phyloP scores from a whole-genome alignment of 2,888 invertebrate species.

The Dastarcus helophoroides region DNA sequence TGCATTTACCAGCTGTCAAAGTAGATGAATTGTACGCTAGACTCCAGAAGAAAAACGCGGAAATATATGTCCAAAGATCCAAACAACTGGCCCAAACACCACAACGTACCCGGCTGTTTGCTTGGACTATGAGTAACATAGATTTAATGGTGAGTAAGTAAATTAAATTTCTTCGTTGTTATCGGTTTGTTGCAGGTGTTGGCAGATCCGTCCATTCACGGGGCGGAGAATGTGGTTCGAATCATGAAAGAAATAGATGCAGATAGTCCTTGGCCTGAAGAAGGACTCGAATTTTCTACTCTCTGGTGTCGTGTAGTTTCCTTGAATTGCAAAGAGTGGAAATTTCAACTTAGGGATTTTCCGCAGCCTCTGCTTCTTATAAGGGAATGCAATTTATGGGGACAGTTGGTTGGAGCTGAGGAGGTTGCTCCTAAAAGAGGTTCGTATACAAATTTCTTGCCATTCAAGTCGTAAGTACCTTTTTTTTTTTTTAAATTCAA shows the following conservation, averaged over 20 bases:
- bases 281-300: conserved; percentile 77
- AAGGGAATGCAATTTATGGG: conserved; percentile 76
- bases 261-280: conserved; percentile 87
- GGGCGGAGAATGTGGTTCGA: conserved; percentile 59
- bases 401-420: conserved; percentile 83
- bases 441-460: conserved; percentile 16
- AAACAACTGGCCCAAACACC: conserved; percentile 53
- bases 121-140: conserved; percentile 70
- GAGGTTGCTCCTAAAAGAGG: conserved; percentile 53
- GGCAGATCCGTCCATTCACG: conserved; percentile 81
- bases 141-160: conserved; percentile 39
- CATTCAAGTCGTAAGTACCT: too few relatives aligned
- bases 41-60: conserved; percentile 80
- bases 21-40: conserved; percentile 83
- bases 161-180: conserved; percentile 1
- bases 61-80: conserved; percentile 89
- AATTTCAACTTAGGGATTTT: conserved; percentile 84
- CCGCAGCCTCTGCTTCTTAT: conserved; percentile 86
- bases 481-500: too few relatives aligned
- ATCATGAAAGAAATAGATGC: conserved; percentile 73
- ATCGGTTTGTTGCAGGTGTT: conserved; percentile 46
- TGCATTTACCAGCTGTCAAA: conserved; percentile 73
- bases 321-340: conserved; percentile 74
- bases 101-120: conserved; percentile 66
- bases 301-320: conserved; percentile 87